These are phyloP conservation scores for Typhlichthys eigenmanni DNA, from an alignment of 2,797 vertebrate genomes.

Conservation along the genomic window DNA sequence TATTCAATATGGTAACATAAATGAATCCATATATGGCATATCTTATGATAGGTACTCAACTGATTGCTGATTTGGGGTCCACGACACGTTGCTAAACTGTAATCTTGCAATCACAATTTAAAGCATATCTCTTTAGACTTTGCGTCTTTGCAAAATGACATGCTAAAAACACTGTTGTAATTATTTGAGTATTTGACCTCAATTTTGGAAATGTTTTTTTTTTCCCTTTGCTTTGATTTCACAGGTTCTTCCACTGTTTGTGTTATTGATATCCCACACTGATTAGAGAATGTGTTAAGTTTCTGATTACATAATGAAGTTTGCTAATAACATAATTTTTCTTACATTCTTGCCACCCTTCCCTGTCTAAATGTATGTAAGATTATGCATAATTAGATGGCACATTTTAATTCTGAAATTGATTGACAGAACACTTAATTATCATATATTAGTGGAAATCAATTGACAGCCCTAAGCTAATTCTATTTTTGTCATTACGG, in stretches of 20 bases:
- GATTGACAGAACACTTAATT: too few relatives aligned
- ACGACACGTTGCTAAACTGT: neutral
- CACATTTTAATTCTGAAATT: too few relatives aligned
- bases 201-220: too few relatives aligned
- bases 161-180: neutral
- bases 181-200: neutral
- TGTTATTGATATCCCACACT: neutral
- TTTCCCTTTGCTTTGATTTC: slow-evolving; percentile 11
- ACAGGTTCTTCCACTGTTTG: neutral
- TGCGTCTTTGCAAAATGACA: too few relatives aligned
- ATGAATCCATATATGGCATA: too few relatives aligned
- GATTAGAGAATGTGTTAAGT: neutral
- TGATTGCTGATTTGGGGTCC: neutral
- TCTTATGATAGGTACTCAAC: neutral
- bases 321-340: neutral
- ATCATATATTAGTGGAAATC: too few relatives aligned
- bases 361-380: neutral
- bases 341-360: neutral
- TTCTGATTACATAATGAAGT: neutral
- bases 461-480: too few relatives aligned
- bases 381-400: too few relatives aligned
- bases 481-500: too few relatives aligned
- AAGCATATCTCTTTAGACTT: neutral
- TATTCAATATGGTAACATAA: too few relatives aligned
- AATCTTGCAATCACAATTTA: too few relatives aligned